Percentiles rank a stretch among this genome's conserved stretches.
phyloP scores from a whole-genome alignment of 2,113 vertebrate genomes.

The Psittacula cyanocephala region DNA sequence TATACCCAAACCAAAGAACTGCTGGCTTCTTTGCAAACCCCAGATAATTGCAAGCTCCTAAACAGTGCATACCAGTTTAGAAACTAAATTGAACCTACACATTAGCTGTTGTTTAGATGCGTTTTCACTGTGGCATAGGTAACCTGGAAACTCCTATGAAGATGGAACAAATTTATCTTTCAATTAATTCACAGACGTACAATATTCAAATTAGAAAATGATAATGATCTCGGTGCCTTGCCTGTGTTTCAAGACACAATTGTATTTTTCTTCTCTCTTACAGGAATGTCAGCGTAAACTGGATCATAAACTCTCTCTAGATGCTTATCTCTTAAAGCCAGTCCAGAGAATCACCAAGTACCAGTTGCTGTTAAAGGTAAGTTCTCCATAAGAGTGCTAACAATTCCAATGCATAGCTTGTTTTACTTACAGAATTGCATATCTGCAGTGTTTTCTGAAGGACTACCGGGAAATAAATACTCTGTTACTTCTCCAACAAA shows the following conservation, averaged over 20 bases:
- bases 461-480: background rate
- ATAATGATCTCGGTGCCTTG: background rate
- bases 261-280: background rate
- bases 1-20: background rate
- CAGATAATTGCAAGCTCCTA: background rate
- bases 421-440: background rate
- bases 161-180: background rate
- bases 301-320: slow-evolving; percentile 90
- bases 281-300: slow-evolving; percentile 85
- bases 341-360: slow-evolving; percentile 94
- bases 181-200: background rate
- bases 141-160: background rate
- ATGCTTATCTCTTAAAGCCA: slow-evolving; percentile 90
- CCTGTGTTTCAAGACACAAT: background rate
- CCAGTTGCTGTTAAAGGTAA: slow-evolving; percentile 88
- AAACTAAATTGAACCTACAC: background rate
- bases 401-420: background rate
- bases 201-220: background rate
- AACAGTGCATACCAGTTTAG: background rate
- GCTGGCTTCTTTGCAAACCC: background rate
- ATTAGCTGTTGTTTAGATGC: background rate
- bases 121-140: background rate
- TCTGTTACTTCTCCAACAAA: background rate
- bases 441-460: background rate
- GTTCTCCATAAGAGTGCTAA: background rate